Base-by-base conservation (phyloP, 2,113 vertebrate genomes). In the Phasianus colchicus region DNA sequence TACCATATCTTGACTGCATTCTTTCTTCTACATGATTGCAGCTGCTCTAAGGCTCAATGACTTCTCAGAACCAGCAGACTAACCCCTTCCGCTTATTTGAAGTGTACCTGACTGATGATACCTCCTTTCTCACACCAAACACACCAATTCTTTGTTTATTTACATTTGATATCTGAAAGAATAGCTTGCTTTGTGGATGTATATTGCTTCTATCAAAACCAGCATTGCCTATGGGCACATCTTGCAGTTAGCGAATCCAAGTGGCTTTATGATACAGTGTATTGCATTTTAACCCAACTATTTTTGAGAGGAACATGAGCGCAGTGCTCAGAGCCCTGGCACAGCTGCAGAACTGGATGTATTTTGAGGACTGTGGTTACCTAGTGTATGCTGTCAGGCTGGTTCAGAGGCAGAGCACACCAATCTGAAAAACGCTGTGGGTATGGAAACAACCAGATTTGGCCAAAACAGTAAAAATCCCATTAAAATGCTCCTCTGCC, bases 291-390 rank as follows among this genome's bases (percentile, higher is more conserved):
- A 50, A 80, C 45, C 10, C 19, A 43, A 17, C 25, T 63, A 4
- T 9, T 6, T 40, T 6, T 34, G 65, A 80, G 18, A 64, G 60
- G 42, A 81, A 50, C 50, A 15, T 24, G 18, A 73, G 25, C 4
- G 50, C 50, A 60, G 36, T 24, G 11, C 27, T 36, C 1, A 1
- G 36, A 69, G 43, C 57, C 29, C 36, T 27, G 66, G 34, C 30
- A 52, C 27, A 65, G 8, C 5, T 29, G 19, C 29, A 52, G 17
- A 16, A 7, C 0, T 6, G 54, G 15, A 17, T 0, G 0, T 22
- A 18, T 58, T 85, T 27, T 55, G 65, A 34, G 74, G 22, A 16
- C 11, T 4, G 43, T 19, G 63, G 11, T 25, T 64, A 43, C 6
- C 43, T 7, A 12, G 10, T 1, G 10, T 38, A 9, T 0, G 3